Evolutionary conservation across 2,797 vertebrate species (phyloP).

Genomic region (Helostoma temminkii): DNA sequence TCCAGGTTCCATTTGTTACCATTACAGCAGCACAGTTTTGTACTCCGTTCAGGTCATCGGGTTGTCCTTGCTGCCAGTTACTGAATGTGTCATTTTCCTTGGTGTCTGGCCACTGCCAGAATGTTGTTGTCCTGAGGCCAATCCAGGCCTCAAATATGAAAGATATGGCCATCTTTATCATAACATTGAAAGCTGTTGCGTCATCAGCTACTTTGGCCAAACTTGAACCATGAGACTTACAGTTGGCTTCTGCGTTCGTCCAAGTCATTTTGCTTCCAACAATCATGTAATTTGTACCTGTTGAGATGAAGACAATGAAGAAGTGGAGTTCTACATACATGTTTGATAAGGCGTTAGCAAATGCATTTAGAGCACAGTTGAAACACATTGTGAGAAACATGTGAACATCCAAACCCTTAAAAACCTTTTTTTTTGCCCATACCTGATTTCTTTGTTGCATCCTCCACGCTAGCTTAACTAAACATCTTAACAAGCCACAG

Average conservation of each 20-base stretch:
- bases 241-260: background rate
- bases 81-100: fast-evolving
- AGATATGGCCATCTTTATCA: background rate
- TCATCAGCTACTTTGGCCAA: background rate
- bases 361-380: too few relatives aligned
- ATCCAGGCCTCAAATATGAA: constrained; percentile 15
- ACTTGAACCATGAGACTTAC: fast-evolving
- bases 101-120: background rate
- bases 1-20: constrained; percentile 11
- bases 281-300: fast-evolving
- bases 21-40: background rate
- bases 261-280: background rate
- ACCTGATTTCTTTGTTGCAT: too few relatives aligned
- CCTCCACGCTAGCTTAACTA: too few relatives aligned
- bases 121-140: fast-evolving
- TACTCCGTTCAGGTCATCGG: background rate
- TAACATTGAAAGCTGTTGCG: fast-evolving
- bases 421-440: too few relatives aligned
- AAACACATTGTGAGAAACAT: too few relatives aligned
- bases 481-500: too few relatives aligned
- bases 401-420: too few relatives aligned
- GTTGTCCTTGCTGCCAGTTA: constrained; percentile 22
- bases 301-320: background rate
- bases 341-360: too few relatives aligned
- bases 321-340: background rate